Evolutionary conservation across 2,797 vertebrate species (phyloP).

Genomic region (Poliocrania exsul): DNA sequence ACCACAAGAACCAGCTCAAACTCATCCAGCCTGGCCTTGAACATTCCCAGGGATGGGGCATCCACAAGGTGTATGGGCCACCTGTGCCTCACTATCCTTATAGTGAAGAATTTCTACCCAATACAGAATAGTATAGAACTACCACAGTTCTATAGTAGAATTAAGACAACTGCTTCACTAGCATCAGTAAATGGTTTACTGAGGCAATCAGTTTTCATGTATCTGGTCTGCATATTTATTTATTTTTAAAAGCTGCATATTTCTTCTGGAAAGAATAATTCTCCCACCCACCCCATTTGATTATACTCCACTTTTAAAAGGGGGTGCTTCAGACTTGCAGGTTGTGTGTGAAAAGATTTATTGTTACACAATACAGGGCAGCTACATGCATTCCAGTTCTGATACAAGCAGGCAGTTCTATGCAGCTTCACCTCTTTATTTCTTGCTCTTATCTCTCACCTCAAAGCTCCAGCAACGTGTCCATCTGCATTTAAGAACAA

Average conservation of each 20-base stretch:
- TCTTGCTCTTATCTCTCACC: neutral
- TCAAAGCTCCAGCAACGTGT: neutral
- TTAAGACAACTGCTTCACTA: neutral
- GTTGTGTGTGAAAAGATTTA: neutral
- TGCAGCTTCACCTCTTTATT: neutral
- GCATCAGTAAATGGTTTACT: neutral
- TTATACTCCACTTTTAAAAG: neutral
- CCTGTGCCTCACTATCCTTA: neutral
- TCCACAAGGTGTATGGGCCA: neutral
- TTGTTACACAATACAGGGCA: constrained; percentile 17
- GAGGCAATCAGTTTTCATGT: neutral
- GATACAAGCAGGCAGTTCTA: neutral
- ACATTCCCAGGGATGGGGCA: neutral
- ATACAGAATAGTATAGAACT: neutral
- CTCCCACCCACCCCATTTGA: neutral
- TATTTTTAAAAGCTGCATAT: neutral
- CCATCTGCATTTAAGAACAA: neutral
- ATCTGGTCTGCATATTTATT: neutral
- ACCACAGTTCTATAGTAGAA: neutral
- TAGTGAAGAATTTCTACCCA: neutral
- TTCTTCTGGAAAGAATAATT: neutral
- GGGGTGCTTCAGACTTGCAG: neutral
- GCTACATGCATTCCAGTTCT: constrained; percentile 44
- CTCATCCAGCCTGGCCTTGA: neutral
- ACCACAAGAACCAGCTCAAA: neutral